phyloP scores from a whole-genome alignment of 2,113 vertebrate species.

The Anarrhichthys ocellatus region DNA sequence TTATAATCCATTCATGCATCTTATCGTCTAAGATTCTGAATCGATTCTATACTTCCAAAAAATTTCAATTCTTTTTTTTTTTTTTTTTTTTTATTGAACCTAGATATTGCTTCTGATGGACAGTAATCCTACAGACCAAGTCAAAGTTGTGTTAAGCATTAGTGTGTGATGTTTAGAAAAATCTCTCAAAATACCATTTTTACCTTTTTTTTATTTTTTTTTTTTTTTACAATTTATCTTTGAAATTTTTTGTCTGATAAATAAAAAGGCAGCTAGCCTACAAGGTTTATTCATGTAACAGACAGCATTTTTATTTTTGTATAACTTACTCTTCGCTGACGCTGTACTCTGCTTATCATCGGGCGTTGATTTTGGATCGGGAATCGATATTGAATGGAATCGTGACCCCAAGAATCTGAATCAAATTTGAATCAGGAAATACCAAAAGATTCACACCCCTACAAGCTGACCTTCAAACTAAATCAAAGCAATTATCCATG shows the following conservation, averaged over 20 bases:
- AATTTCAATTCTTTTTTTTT: not conserved
- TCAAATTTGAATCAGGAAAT: not conserved
- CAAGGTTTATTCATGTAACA: not conserved
- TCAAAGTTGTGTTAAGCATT: not conserved
- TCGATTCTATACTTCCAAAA: not conserved
- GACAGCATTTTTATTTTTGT: not conserved
- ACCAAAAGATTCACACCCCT: not conserved
- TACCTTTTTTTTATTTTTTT: too few relatives aligned
- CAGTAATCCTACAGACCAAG: not conserved
- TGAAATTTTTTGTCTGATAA: not conserved
- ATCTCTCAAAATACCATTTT: not conserved
- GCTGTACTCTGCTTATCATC: too few relatives aligned
- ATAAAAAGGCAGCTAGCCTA: too few relatives aligned
- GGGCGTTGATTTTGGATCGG: too few relatives aligned
- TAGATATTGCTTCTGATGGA: not conserved
- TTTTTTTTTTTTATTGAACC: not conserved
- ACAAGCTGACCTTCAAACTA: not conserved
- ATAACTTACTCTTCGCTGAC: not conserved
- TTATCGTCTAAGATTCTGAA: not conserved
- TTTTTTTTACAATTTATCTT: not conserved
- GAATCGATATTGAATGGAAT: not conserved
- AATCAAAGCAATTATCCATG: conserved; percentile 1
- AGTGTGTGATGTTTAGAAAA: not conserved
- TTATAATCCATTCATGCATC: not conserved
- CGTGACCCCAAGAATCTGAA: not conserved